Conservation (phyloP, 2,113 vertebrate species). For the Ictalurus furcatus region DNA sequence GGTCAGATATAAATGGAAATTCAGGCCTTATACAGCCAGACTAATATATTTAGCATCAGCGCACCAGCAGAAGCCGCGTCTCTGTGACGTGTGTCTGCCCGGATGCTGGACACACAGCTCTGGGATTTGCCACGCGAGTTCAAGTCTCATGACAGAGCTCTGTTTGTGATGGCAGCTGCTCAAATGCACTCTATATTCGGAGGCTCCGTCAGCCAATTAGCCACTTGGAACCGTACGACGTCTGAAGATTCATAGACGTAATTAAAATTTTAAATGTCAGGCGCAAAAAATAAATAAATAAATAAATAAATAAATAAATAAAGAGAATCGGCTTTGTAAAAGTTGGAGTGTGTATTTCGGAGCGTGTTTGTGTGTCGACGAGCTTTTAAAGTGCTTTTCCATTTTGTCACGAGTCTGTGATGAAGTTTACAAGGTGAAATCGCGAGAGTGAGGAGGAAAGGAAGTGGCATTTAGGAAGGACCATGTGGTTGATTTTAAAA, state of each 20-base stretch:
- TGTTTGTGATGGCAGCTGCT: slow-evolving; percentile 12
- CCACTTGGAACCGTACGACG: slow-evolving; percentile 48
- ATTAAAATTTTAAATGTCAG: slow-evolving; percentile 65
- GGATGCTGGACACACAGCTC: slow-evolving; percentile 6
- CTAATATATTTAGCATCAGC: slow-evolving; percentile 16
- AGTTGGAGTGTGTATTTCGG: slow-evolving; percentile 6
- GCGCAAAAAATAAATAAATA: not conserved
- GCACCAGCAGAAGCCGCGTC: not conserved
- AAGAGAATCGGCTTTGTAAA: slow-evolving; percentile 56
- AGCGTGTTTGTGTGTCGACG: slow-evolving; percentile 28
- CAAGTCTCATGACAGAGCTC: slow-evolving; percentile 3
- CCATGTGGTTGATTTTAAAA: slow-evolving; percentile 53
- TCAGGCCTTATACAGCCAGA: slow-evolving; percentile 9
- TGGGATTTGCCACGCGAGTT: slow-evolving; percentile 18
- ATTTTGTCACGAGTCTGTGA: slow-evolving; percentile 48
- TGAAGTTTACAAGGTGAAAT: slow-evolving; percentile 45
- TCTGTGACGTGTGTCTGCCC: not conserved
- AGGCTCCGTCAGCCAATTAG: slow-evolving; percentile 50
- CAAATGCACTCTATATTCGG: not conserved
- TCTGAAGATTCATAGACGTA: slow-evolving; percentile 56
- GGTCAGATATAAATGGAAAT: not conserved
- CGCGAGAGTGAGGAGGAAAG: slow-evolving; percentile 2
- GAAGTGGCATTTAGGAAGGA: slow-evolving; percentile 13
- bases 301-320: slow-evolving; percentile 2
- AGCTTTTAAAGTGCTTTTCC: slow-evolving; percentile 53